A percentile compares a stretch with the other conserved stretches of the same genome.
These are phyloP conservation scores for Cetonia aurata DNA, from an alignment of 2,888 invertebrate species.

Conservation along the genomic window DNA sequence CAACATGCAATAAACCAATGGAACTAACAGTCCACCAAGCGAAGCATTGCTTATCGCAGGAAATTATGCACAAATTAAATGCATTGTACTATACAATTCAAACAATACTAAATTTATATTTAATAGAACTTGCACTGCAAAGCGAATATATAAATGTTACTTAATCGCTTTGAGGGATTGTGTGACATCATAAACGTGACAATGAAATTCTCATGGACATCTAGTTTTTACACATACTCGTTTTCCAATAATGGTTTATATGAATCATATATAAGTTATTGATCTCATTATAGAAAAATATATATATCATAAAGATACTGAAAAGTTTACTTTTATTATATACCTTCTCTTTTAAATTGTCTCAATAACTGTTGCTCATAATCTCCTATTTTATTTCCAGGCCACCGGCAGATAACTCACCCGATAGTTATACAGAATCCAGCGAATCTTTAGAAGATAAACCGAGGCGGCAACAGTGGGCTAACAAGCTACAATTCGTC, in stretches of 20 bases:
- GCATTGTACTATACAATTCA: too few relatives aligned
- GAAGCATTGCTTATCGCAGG: too few relatives aligned
- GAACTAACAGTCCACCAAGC: too few relatives aligned
- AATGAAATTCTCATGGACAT: slow-evolving; percentile 7
- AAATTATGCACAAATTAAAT: too few relatives aligned
- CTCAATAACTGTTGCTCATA: background rate
- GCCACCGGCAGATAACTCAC: slow-evolving; percentile 79
- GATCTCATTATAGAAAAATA: background rate
- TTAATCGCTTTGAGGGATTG: background rate
- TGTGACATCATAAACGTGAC: background rate
- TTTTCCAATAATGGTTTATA: background rate
- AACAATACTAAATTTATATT: too few relatives aligned
- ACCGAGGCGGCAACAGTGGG: slow-evolving; percentile 87
- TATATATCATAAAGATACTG: background rate
- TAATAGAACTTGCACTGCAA: too few relatives aligned
- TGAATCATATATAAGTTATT: slow-evolving; percentile 10
- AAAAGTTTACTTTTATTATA: too few relatives aligned
- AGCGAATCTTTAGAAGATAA: slow-evolving; percentile 63
- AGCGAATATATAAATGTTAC: too few relatives aligned
- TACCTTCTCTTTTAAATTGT: background rate
- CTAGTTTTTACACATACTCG: background rate
- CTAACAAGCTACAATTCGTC: slow-evolving; percentile 90
- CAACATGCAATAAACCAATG: too few relatives aligned
- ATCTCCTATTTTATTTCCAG: slow-evolving; percentile 65
- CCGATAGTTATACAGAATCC: slow-evolving; percentile 71